These are phyloP conservation scores for Euwallacea fornicatus DNA, from an alignment of 1,140 invertebrate species.

Conservation along the genomic window DNA sequence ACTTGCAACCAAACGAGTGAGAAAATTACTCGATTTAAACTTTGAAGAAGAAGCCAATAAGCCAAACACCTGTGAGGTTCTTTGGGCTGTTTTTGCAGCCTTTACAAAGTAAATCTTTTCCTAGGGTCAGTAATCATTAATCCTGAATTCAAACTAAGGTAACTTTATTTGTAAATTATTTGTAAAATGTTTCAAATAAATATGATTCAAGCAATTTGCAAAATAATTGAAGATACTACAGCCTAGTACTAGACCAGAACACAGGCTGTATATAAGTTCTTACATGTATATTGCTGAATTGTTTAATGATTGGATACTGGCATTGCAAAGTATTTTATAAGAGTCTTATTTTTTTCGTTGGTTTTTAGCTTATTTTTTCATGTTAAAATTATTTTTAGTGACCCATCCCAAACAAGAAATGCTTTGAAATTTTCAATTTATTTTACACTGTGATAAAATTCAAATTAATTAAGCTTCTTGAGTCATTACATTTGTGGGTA, in stretches of 20 bases:
- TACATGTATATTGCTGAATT: too few relatives aligned
- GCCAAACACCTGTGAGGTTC: constrained; percentile 84
- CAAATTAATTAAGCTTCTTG: constrained; percentile 7
- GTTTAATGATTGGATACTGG: too few relatives aligned
- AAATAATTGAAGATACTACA: background rate
- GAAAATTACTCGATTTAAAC: constrained; percentile 94
- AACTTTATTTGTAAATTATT: too few relatives aligned
- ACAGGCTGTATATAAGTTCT: too few relatives aligned
- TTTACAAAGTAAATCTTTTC: constrained; percentile 86
- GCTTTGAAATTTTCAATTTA: constrained; percentile 19
- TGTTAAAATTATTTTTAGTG: background rate
- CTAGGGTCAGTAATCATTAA: too few relatives aligned
- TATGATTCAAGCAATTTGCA: background rate
- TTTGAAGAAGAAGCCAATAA: constrained; percentile 93
- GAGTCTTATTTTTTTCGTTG: too few relatives aligned
- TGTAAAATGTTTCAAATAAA: too few relatives aligned
- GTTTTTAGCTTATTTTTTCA: background rate
- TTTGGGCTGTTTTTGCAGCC: constrained; percentile 98
- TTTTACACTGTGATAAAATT: constrained; percentile 31
- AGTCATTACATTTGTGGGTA: background rate
- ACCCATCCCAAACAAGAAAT: background rate
- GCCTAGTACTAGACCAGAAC: too few relatives aligned
- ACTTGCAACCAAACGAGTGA: constrained; percentile 93
- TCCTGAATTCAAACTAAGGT: too few relatives aligned
- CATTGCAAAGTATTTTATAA: too few relatives aligned